Evolutionary conservation across 1,140 invertebrate species (phyloP).

Genomic region (Pseudoatta argentina): DNA sequence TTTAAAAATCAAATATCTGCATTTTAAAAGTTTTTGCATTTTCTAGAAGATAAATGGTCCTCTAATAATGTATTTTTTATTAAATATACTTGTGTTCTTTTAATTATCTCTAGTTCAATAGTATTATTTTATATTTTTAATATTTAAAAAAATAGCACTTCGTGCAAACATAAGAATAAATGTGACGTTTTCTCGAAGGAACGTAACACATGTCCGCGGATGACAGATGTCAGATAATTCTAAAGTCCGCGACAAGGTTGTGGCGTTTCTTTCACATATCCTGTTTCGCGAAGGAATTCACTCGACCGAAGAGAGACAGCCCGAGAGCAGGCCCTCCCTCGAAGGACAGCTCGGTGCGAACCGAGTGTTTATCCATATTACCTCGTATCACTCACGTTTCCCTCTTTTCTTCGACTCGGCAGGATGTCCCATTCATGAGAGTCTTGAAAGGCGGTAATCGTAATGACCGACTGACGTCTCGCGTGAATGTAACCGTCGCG

Average conservation of each 20-base stretch:
- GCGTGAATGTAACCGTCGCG: conserved; percentile 52
- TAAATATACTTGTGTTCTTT: background rate
- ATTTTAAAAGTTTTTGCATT: background rate
- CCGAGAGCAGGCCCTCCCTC: background rate
- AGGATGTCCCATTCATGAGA: conserved; percentile 73
- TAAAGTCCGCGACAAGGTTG: conserved; percentile 3
- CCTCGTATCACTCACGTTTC: conserved; percentile 33
- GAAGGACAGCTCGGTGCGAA: conserved; percentile 32
- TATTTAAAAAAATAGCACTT: background rate
- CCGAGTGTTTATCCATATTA: conserved; percentile 34
- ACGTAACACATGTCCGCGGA: background rate
- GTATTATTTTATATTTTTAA: background rate
- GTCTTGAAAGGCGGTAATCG: conserved; percentile 67
- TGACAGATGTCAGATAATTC: conserved; percentile 39
- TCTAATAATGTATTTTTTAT: background rate
- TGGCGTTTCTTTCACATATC: conserved; percentile 38
- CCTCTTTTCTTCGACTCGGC: conserved; percentile 58
- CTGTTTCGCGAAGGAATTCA: conserved; percentile 29
- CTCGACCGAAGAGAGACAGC: background rate
- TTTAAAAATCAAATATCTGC: conserved; percentile 7
- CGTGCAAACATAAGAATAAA: background rate
- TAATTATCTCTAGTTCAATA: background rate
- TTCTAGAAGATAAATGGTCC: background rate
- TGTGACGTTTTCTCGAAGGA: background rate
- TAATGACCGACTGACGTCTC: conserved; percentile 57